These are phyloP conservation scores for Siniperca scherzeri DNA, from an alignment of 2,797 vertebrate species.

Conservation along the genomic window DNA sequence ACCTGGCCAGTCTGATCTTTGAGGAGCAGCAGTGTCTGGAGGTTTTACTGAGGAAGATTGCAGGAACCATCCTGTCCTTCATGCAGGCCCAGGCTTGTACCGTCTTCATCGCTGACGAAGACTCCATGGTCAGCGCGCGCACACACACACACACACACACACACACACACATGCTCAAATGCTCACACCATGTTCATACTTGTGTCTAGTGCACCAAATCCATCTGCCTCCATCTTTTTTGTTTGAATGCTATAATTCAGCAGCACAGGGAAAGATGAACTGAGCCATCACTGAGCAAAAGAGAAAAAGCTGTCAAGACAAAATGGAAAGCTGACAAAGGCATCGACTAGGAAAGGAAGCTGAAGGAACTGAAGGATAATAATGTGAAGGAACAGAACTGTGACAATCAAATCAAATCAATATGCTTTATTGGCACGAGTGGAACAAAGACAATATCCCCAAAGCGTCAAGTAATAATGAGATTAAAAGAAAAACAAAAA, in stretches of 20 bases:
- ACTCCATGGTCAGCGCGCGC: constrained; percentile 81
- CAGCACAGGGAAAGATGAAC: too few relatives aligned
- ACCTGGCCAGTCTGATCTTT: constrained; percentile 96
- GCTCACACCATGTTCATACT: background rate
- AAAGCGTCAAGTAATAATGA: too few relatives aligned
- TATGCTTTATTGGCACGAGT: too few relatives aligned
- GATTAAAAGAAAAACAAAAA: too few relatives aligned
- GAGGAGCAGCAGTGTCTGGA: constrained; percentile 97
- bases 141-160: constrained; percentile 25
- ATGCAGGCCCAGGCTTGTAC: constrained; percentile 97
- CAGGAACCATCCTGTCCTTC: constrained; percentile 96
- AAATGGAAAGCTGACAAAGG: constrained; percentile 22
- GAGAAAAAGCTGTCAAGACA: background rate
- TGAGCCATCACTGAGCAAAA: background rate
- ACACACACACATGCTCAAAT: constrained; percentile 5
- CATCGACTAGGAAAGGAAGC: background rate
- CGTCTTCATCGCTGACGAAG: constrained; percentile 94
- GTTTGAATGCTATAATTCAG: background rate
- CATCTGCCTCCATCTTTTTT: background rate
- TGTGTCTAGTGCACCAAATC: background rate
- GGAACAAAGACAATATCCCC: too few relatives aligned
- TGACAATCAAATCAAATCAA: background rate
- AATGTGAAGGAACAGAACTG: background rate
- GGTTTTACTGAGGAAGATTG: constrained; percentile 95
- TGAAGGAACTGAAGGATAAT: background rate